phyloP scores from a whole-genome alignment of 1,140 invertebrate genomes.

The Drosophila mayri region DNA sequence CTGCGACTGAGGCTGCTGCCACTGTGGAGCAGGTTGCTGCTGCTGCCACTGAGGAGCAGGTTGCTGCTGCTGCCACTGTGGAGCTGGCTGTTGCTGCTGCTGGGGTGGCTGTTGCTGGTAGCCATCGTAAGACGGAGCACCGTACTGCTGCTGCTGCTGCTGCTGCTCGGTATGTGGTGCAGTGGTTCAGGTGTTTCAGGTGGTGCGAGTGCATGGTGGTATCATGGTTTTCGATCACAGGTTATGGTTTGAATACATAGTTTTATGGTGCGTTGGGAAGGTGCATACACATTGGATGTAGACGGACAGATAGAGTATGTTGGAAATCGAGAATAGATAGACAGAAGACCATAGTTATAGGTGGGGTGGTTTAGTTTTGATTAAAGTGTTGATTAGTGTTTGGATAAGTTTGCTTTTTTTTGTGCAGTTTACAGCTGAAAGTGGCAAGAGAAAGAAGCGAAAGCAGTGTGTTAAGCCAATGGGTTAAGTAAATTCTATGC shows the following conservation, averaged over 20 bases:
- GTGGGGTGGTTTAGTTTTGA: conserved; percentile 26
- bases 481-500: conserved; percentile 44
- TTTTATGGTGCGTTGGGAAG: conserved; percentile 54
- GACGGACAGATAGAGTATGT: conserved; percentile 46
- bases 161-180: conserved; percentile 82
- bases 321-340: conserved; percentile 36
- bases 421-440: conserved; percentile 77
- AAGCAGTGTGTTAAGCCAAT: conserved; percentile 31
- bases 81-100: conserved; percentile 39
- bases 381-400: conserved; percentile 23
- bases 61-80: conserved; percentile 56
- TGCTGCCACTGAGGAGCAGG: conserved; percentile 26
- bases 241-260: conserved; percentile 57
- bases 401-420: conserved; percentile 17
- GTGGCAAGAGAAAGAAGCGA: conserved; percentile 55
- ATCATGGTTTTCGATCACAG: conserved; percentile 66
- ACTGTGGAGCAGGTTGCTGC: conserved; percentile 59
- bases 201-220: conserved; percentile 40
- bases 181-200: conserved; percentile 68
- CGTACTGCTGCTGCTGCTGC: conserved; percentile 77
- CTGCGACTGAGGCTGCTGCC: conserved; percentile 54
- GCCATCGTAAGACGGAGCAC: conserved; percentile 67
- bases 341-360: conserved; percentile 40
- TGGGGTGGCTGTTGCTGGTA: conserved; percentile 64
- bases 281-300: conserved; percentile 55